A percentile compares a stretch with the other conserved stretches of the same genome.
Evolutionary conservation across 1,140 invertebrate species (phyloP).

Genomic region (Carcinoscorpius rotundicauda): DNA sequence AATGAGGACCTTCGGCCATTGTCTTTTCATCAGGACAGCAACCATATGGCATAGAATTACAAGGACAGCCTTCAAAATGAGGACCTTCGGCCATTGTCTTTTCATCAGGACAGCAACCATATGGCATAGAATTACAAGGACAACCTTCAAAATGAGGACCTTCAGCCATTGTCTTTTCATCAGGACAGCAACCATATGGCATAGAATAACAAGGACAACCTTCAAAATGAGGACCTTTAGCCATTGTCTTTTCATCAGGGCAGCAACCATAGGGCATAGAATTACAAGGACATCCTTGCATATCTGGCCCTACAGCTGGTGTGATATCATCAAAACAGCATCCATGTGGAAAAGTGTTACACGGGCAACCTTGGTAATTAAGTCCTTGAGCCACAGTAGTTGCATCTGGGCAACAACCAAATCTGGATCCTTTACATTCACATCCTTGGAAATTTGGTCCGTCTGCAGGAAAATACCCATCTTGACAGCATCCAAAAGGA

Average conservation of each 20-base stretch:
- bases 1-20: constrained; percentile 48
- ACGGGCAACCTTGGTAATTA: constrained; percentile 56
- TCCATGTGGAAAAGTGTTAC: constrained; percentile 59
- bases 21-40: constrained; percentile 70
- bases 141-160: constrained; percentile 58
- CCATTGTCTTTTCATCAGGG: constrained; percentile 63
- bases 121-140: constrained; percentile 55
- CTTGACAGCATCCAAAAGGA: constrained; percentile 61
- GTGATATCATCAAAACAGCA: constrained; percentile 71
- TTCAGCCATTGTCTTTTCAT: constrained; percentile 49
- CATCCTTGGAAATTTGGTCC: constrained; percentile 43
- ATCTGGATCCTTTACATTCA: constrained; percentile 33
- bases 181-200: constrained; percentile 71
- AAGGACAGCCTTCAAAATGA: constrained; percentile 44
- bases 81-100: constrained; percentile 34
- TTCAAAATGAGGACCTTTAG: constrained; percentile 28
- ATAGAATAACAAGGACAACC: constrained; percentile 26
- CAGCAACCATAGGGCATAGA: constrained; percentile 67
- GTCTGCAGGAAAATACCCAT: constrained; percentile 46
- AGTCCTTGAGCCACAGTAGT: constrained; percentile 61
- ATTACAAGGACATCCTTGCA: constrained; percentile 14
- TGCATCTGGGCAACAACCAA: constrained; percentile 79
- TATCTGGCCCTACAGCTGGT: constrained; percentile 52
- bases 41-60: constrained; percentile 47
- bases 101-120: constrained; percentile 38